Percentiles rank a stretch among this genome's conserved stretches.
These are phyloP conservation scores for Bombycilla garrulus DNA, from an alignment of 2,113 vertebrate species.

Conservation along the genomic window DNA sequence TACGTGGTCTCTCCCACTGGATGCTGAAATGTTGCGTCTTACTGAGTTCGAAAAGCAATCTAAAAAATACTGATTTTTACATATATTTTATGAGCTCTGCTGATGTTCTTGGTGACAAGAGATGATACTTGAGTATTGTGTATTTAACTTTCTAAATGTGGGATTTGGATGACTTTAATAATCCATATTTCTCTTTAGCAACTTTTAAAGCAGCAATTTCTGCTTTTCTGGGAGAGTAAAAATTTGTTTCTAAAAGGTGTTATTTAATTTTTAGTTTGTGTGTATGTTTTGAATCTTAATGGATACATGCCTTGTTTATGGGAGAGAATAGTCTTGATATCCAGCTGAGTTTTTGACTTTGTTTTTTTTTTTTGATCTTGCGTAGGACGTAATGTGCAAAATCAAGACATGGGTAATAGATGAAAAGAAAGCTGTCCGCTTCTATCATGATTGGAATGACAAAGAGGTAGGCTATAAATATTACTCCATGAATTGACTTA, in stretches of 20 bases:
- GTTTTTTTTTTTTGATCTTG: conserved; percentile 78
- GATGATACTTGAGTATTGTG: background rate
- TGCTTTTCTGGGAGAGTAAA: conserved; percentile 4
- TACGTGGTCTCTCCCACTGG: conserved; percentile 74
- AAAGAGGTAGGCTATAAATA: conserved; percentile 85
- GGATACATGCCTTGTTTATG: conserved; percentile 77
- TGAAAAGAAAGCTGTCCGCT: conserved; percentile 92
- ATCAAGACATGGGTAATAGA: conserved; percentile 94
- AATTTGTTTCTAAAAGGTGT: conserved; percentile 56
- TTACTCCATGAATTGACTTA: background rate
- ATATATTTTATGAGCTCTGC: conserved; percentile 21
- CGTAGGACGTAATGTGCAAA: conserved; percentile 95
- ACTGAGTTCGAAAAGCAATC: conserved; percentile 51
- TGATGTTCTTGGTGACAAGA: background rate
- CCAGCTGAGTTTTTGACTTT: conserved; percentile 83
- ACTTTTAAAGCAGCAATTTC: conserved; percentile 32
- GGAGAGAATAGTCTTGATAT: conserved; percentile 77
- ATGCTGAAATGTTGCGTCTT: conserved; percentile 65
- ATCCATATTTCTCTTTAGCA: background rate
- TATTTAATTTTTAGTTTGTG: conserved; percentile 65
- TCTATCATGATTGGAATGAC: conserved; percentile 92
- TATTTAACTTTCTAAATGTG: background rate
- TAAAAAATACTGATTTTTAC: conserved; percentile 46
- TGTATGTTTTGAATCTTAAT: conserved; percentile 75
- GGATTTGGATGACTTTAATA: background rate